Base-by-base conservation (phyloP, 2,888 invertebrate species). In the Nezara viridula region DNA sequence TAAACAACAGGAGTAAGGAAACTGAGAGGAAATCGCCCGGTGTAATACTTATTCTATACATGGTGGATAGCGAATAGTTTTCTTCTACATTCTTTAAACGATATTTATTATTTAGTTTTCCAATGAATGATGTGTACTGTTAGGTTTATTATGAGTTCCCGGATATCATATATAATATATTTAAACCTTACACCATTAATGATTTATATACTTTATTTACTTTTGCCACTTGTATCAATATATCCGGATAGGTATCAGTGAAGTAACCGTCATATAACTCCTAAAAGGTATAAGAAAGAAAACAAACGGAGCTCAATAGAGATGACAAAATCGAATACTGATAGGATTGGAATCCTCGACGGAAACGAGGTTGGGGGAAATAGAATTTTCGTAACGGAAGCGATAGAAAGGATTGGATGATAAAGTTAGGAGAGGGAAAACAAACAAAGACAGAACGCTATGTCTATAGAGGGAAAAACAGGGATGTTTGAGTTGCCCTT, bases 371-470 rank as follows among this genome's bases (percentile, higher is more conserved):
- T 73, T 73, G n/a, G n/a, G 44, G 81, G 81, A 47, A 81, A 81
- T 81, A 47, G 44, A 81, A 44, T 81, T 81, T 81, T 47, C n/a
- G 44, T n/a, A 44, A 81, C 81, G 81, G 81, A 81, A 81, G 81
- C 81, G 44, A 81, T 81, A 24, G 81, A 81, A 47, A 81, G 44
- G 81, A 47, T 81, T 40, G 81, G 14, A 44, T 81, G 81, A 81
- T 81, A 44, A 44, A 44, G 81, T 81, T 81, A 44, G 40, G 12
- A 44, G 44, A 81, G 44, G 77, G 81, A 81, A 47, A 81, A 47
- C 81, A 47, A 81, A 47, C 81, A 81, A 81, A 81, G 81, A 81
- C 81, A 81, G 81, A 81, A 24, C n/a, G 24, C 81, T 81, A n/a
- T 81, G 81, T n/a, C 81, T 44, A 81, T n/a, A 81, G 37, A 6